Base-by-base conservation (phyloP, 2,113 vertebrate genomes). In the Menura novaehollandiae region DNA sequence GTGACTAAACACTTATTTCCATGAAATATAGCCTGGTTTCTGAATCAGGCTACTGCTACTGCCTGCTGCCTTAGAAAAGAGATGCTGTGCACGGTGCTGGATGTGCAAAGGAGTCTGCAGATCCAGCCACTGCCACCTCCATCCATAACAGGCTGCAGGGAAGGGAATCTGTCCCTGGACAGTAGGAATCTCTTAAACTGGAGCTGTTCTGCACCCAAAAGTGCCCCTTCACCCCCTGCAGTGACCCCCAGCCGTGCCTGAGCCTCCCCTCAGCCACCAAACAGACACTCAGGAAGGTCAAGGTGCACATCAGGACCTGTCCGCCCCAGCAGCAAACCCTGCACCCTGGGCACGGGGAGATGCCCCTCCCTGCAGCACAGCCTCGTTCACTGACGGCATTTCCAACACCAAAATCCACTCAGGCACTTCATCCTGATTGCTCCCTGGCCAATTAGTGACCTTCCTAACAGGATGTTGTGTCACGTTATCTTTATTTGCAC, bases 381-480 rank as follows among this genome's bases (percentile, higher is more conserved):
- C 49, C 2, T 2, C 58, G 53, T 86, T 69, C 1, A 0, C 39
- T 81, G 81, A 28, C 52, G 56, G 49, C 3, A 0, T 68, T 83
- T 75, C 77, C 56, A 79, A 1, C 1, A 20, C 52, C 44, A 33
- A 89, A 85, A 91, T 35, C 22, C 39, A 32, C 84, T 24, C 33
- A 4, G 82, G 35, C 18, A 11, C 66, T 89, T 89, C 84, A 51
- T 49, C 71, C 77, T 27, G 9, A 72, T 46, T 59, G 68, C 44
- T 80, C 77, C 66, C 74, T 2, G 17, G 64, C 47, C 94, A 95
- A 23, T 91, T 95, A 87, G 37, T 0, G 4, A 78, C 72, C 89
- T 96, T 93, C 79, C 91, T 66, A 92, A 66, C 73, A 85, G 89
- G 90, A 79, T 85, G 63, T 79, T 69, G 15, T 49, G 66, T 80